Base-by-base conservation (phyloP, 2,888 invertebrate genomes). In the Trichopria drosophilae region DNA sequence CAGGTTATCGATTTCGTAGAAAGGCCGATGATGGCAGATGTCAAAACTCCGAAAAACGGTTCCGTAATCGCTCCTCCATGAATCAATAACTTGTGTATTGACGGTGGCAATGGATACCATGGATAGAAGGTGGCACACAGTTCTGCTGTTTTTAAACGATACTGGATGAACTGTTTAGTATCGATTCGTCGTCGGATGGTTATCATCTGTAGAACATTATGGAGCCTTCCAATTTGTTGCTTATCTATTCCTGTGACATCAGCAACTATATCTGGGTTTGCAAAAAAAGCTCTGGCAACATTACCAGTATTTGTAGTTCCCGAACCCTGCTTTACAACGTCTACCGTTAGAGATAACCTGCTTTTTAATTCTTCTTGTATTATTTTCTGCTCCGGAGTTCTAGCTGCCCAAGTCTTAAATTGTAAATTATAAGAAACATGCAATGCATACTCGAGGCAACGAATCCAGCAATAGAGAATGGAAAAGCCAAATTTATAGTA, bases 401-500 rank as follows among this genome's bases (percentile, higher is more conserved):
- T 43, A 12, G 18, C 42, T 36, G 18, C 26, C 29, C 12, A 23
- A 31, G 12, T 6, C 42, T 22, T 24, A 44, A 13, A 13, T 35
- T 35, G 20, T 12, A 22, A 6, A 12, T 19, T 37, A 26, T 35
- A 34, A 6, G 35, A 22, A 10, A 50, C 29, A 18, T 29, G 50
- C 6, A 39, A 23, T 10, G 44, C 23, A 32, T 36, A 50, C 39
- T 51, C 35, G 34, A 34, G 32, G 13, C 23, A 40, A 9, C 40
- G 23, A 10, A 44, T 44, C 20, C 35, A 12, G 10, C 34, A 34
- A 18, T 44, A 34, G 10, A 44, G 24, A 20, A 28, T 26, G 13
- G 40, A 39, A 13, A 51, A 16, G 9, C 45, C 35, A 24, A 51
- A 45, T 35, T 37, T 42, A 43, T 43, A 43, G 29, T 10, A 26